These are phyloP conservation scores for Acleris laterana DNA, from an alignment of 2,888 invertebrate genomes.

Conservation along the genomic window DNA sequence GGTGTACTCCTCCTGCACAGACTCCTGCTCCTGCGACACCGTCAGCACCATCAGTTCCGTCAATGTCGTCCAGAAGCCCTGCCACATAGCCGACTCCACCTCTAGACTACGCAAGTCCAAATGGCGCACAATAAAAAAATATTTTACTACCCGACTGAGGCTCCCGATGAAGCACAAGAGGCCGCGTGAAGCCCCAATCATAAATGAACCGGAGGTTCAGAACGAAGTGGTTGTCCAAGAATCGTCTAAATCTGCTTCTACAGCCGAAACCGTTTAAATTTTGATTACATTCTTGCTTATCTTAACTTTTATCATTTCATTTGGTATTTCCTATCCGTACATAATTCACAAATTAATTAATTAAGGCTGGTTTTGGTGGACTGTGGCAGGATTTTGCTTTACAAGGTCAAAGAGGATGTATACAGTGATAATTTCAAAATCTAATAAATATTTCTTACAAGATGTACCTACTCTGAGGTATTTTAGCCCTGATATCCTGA, in stretches of 20 bases:
- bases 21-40: conserved; percentile 47
- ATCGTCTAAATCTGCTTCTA: not conserved
- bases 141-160: conserved; percentile 50
- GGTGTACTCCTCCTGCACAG: conserved; percentile 49
- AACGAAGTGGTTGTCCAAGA: conserved; percentile 24
- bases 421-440: no score
- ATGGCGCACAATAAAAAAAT: conserved; percentile 59
- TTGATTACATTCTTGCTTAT: not conserved
- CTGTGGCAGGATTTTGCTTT: no score
- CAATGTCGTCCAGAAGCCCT: conserved; percentile 50
- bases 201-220: conserved; percentile 39
- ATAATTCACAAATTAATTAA: no score
- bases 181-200: conserved; percentile 31
- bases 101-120: conserved; percentile 56
- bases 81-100: conserved; percentile 60
- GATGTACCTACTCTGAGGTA: no score
- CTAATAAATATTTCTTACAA: no score
- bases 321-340: no score
- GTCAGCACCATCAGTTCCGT: conserved; percentile 42
- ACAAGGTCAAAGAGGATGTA: no score
- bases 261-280: not conserved
- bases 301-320: not conserved
- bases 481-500: no score
- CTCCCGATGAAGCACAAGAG: conserved; percentile 39
- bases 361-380: no score